Evolutionary conservation across 2,888 invertebrate species (phyloP).

Genomic region (Hemaris fuciformis): DNA sequence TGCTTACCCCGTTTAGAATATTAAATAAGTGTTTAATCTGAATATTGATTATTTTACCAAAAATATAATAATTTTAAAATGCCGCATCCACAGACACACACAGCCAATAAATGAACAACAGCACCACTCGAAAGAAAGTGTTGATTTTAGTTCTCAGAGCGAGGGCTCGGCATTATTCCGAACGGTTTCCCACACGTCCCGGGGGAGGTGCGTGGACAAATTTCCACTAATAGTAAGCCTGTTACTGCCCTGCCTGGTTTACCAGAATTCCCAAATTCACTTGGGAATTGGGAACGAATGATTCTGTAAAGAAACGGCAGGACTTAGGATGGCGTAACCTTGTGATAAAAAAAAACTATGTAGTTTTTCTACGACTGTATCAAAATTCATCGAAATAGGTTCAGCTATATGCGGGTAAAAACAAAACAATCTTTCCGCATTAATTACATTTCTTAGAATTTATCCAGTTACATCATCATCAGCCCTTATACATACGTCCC

Average conservation of each 20-base stretch:
- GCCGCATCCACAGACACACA: conserved; percentile 36
- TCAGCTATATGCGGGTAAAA: too few relatives aligned
- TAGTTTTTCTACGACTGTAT: too few relatives aligned
- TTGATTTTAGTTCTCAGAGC: conserved; percentile 77
- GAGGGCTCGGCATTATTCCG: conserved; percentile 43
- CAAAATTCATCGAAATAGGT: too few relatives aligned
- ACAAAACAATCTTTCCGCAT: too few relatives aligned
- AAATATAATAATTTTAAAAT: too few relatives aligned
- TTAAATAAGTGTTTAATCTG: too few relatives aligned
- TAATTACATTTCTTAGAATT: too few relatives aligned
- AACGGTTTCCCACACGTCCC: conserved; percentile 60
- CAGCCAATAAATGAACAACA: conserved; percentile 55
- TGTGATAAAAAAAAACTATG: too few relatives aligned
- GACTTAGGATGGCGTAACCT: too few relatives aligned
- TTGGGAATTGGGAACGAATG: background rate
- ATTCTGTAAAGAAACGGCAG: background rate
- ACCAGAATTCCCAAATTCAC: conserved; percentile 14
- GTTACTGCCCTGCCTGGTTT: conserved; percentile 52
- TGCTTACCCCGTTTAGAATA: background rate
- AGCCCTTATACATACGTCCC: too few relatives aligned
- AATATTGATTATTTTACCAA: too few relatives aligned
- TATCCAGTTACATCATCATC: too few relatives aligned
- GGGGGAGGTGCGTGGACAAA: conserved; percentile 50
- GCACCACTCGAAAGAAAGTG: conserved; percentile 49
- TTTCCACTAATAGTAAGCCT: conserved; percentile 60